These are phyloP conservation scores for Centruroides sculpturatus DNA, from an alignment of 1,140 invertebrate genomes.

Conservation along the genomic window DNA sequence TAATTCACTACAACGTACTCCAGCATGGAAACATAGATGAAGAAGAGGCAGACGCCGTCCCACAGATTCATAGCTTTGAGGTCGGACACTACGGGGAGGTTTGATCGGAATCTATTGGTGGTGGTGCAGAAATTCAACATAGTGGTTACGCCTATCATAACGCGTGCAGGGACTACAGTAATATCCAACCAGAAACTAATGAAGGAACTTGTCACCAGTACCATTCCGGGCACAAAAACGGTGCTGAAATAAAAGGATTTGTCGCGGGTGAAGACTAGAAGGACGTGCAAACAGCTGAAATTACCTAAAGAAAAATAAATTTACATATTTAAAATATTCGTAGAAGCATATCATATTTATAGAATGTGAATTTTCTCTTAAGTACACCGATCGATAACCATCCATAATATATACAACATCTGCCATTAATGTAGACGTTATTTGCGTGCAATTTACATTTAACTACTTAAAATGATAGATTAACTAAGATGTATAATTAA, in stretches of 20 bases:
- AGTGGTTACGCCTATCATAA: conserved; percentile 65
- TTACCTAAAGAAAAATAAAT: conserved; percentile 64
- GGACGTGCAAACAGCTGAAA: conserved; percentile 82
- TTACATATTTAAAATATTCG: no score
- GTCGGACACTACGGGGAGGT: conserved; percentile 79
- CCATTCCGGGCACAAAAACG: conserved; percentile 87
- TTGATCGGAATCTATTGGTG: conserved; percentile 35
- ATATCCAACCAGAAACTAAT: conserved; percentile 89
- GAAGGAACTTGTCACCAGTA: conserved; percentile 84
- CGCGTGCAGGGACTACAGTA: conserved; percentile 83
- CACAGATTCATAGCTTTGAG: conserved; percentile 88
- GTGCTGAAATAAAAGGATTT: conserved; percentile 90
- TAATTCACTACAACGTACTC: conserved; percentile 92
- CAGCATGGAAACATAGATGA: conserved; percentile 80
- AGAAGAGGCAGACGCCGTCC: conserved; percentile 88
- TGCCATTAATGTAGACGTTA: no score
- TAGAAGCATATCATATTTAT: no score
- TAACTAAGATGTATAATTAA: no score
- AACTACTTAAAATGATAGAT: no score
- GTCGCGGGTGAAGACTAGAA: conserved; percentile 78
- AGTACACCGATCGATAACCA: no score
- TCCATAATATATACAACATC: no score
- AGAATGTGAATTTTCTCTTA: no score
- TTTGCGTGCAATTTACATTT: no score
- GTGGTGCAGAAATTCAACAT: conserved; percentile 96